Base-by-base conservation (phyloP, 2,888 invertebrate genomes). In the Agrenia bidenticulata region DNA sequence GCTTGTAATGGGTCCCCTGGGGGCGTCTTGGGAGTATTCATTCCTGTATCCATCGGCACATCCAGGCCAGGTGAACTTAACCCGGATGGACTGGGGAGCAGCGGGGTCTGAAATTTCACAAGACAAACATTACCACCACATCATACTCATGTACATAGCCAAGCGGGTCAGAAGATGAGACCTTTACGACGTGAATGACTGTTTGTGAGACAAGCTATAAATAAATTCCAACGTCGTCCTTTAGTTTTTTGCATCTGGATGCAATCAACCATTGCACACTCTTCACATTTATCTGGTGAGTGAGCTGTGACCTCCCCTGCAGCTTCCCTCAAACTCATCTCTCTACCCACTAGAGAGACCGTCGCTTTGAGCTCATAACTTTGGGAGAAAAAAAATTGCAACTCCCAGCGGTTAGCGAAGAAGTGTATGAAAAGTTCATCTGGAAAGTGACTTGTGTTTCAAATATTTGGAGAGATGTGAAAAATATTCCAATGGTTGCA, bases 31-130 rank as follows among this genome's bases (percentile, higher is more conserved):
- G 76, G 69, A 42, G 71, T 67, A 49, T 66, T 74, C 70, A 75
- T 72, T 26, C 75, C 73, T 17, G 74, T 77, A 56, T 74, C 75
- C 76, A 76, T 76, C 42, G 76, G 76, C 19, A 75, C 68, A 37
- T 73, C 76, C 41, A 77, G 62, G 21, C 67, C 62, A 13, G 76
- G 76, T 24, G 76, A 76, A 56, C 66, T 72, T 7, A 75, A 60
- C 2, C 75, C 70, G 23, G 77, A 74, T 45, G 79, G 79, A 61
- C 77, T 78, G 50, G 79, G 79, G 51, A 79, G 75, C 49, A 79
- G 67, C 9, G 79, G 78, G 56, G 77, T 77, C 78, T 78, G 73
- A 1, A 63, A 67, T 57, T n/a, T 26, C n/a, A 51, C 5, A 51
- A 45, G 15, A 45, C 15, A 32, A 32, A 32, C 11, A 32, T 32